These are phyloP conservation scores for Coenonympha arcania DNA, from an alignment of 2,888 invertebrate genomes.

Conservation along the genomic window DNA sequence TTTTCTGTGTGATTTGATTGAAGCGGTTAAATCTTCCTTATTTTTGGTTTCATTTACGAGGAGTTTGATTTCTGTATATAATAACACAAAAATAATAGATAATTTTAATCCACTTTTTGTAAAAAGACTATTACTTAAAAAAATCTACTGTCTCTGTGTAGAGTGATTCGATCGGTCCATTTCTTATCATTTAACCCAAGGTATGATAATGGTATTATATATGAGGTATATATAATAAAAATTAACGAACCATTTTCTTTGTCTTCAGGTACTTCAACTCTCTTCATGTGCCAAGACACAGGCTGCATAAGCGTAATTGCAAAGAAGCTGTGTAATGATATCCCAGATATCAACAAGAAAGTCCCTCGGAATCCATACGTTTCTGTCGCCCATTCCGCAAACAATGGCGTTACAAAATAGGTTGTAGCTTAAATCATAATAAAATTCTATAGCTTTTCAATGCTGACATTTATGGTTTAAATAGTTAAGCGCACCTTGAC, in stretches of 20 bases:
- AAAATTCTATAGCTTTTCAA: too few relatives aligned
- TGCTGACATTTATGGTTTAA: too few relatives aligned
- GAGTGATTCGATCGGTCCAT: too few relatives aligned
- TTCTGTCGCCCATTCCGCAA: conserved; percentile 72
- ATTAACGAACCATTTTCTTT: conserved; percentile 32
- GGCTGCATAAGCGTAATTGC: conserved; percentile 80
- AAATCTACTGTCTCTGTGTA: too few relatives aligned
- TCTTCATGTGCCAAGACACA: conserved; percentile 76
- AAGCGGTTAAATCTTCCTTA: conserved; percentile 8
- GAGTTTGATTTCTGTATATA: conserved; percentile 39
- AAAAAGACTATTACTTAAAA: too few relatives aligned
- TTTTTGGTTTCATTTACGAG: conserved; percentile 29
- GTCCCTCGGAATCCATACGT: conserved; percentile 79
- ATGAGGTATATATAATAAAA: background rate
- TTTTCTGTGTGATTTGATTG: background rate
- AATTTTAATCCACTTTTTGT: too few relatives aligned
- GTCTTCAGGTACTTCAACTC: conserved; percentile 32
- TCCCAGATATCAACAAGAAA: conserved; percentile 73
- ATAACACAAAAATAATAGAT: too few relatives aligned
- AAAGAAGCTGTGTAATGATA: conserved; percentile 77
- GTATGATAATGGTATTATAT: background rate
- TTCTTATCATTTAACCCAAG: too few relatives aligned
- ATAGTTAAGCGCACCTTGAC: too few relatives aligned
- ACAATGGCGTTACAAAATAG: conserved; percentile 75
- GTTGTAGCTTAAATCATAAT: conserved; percentile 62